Evolutionary conservation across 2,888 invertebrate species (phyloP).

Genomic region (Philereme vetulata): DNA sequence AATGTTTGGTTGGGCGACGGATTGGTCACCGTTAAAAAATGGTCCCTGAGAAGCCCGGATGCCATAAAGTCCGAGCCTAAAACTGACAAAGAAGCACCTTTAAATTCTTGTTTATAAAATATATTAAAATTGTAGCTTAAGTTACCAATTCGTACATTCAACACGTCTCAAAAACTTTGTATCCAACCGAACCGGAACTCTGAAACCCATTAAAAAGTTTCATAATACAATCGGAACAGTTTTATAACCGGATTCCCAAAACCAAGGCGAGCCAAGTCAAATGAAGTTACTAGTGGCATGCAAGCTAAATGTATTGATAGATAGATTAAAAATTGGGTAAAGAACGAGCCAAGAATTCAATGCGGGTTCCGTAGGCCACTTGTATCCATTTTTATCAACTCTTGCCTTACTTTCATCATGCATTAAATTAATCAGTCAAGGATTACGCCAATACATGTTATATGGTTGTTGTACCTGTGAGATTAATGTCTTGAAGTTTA

Average conservation of each 20-base stretch:
- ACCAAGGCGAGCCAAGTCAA: constrained; percentile 19
- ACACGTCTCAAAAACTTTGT: constrained; percentile 17
- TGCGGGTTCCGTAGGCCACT: constrained; percentile 7
- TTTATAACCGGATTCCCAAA: constrained; percentile 22
- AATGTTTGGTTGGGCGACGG: too few relatives aligned
- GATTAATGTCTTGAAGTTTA: too few relatives aligned
- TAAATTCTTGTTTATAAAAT: too few relatives aligned
- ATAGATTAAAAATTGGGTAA: constrained; percentile 6
- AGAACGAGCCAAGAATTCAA: constrained; percentile 2
- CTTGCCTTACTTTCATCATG: too few relatives aligned
- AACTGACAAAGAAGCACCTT: too few relatives aligned
- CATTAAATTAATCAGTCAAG: too few relatives aligned
- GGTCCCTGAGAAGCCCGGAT: too few relatives aligned
- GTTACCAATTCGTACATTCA: background rate
- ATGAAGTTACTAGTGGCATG: constrained; percentile 31
- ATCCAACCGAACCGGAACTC: constrained; percentile 3
- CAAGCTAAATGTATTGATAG: constrained; percentile 12
- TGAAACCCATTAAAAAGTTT: constrained; percentile 26
- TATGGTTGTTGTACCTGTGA: too few relatives aligned
- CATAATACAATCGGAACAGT: constrained; percentile 25
- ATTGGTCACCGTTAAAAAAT: too few relatives aligned
- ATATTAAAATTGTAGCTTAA: background rate
- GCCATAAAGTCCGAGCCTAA: too few relatives aligned
- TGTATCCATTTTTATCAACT: background rate
- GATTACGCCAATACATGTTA: too few relatives aligned